These are phyloP conservation scores for Heliocidaris tuberculata DNA, from an alignment of 35 echinoderm and acorn worm genomes.

Conservation along the genomic window DNA sequence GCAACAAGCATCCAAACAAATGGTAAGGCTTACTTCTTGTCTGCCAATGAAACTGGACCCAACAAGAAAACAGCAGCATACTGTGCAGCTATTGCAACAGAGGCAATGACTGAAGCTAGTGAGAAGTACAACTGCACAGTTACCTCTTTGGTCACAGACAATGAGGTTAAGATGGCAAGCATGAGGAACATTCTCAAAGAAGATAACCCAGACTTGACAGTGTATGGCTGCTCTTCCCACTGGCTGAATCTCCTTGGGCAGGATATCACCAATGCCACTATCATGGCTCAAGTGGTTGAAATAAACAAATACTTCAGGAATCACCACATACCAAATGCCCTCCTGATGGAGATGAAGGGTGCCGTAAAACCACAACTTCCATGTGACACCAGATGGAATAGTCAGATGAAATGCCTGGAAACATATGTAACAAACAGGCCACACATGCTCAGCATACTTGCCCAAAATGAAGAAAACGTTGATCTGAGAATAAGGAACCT, in stretches of 20 bases:
- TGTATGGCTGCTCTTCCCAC: slow-evolving; percentile 63
- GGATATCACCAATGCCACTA: slow-evolving; percentile 27
- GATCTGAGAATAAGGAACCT: slow-evolving; percentile 38
- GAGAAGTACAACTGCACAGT: slow-evolving; percentile 51
- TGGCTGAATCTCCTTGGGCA: slow-evolving; percentile 67
- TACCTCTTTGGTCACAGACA: slow-evolving; percentile 58
- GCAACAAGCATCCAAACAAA: slow-evolving; percentile 51
- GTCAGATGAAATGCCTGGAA: slow-evolving; percentile 22
- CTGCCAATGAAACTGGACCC: slow-evolving; percentile 44
- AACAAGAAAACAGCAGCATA: slow-evolving; percentile 48
- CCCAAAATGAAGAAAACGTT: slow-evolving; percentile 44
- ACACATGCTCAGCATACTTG: slow-evolving; percentile 35
- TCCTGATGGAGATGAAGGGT: not conserved
- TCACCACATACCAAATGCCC: slow-evolving; percentile 25
- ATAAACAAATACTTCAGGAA: slow-evolving; percentile 53
- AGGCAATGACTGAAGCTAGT: slow-evolving; percentile 23
- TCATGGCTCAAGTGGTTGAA: slow-evolving; percentile 61
- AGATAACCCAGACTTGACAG: slow-evolving; percentile 48
- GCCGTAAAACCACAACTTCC: slow-evolving; percentile 44
- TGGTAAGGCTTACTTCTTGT: slow-evolving; percentile 50
- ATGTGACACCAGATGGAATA: slow-evolving; percentile 50
- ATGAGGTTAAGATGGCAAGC: slow-evolving; percentile 48
- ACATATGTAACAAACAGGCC: slow-evolving; percentile 38
- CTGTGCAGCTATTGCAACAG: slow-evolving; percentile 39
- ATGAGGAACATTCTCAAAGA: slow-evolving; percentile 58